Evolutionary conservation across 2,113 vertebrate species (phyloP).

Genomic region (Microcebus murinus): DNA sequence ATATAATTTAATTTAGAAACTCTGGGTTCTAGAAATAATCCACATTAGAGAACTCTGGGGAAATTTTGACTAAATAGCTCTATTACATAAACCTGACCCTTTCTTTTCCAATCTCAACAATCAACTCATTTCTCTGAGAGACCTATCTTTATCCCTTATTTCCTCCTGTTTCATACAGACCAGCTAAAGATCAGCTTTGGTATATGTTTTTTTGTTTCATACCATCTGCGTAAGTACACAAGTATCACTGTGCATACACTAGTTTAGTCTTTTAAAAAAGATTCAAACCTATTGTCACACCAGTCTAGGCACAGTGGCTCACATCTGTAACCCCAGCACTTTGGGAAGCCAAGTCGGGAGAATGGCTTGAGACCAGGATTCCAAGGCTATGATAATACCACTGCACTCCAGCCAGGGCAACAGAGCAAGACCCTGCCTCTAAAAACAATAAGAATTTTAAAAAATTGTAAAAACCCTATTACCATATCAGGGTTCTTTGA

Average conservation of each 20-base stretch:
- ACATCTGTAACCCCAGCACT: too few relatives aligned
- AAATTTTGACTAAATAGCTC: neutral
- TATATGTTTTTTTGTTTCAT: neutral
- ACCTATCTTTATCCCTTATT: neutral
- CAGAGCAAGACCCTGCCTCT: too few relatives aligned
- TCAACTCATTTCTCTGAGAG: neutral
- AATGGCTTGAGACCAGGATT: too few relatives aligned
- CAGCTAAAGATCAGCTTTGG: neutral
- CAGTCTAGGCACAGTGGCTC: too few relatives aligned
- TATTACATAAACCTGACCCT: neutral
- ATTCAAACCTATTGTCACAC: neutral
- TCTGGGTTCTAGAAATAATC: neutral
- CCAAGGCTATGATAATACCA: too few relatives aligned
- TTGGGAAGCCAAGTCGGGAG: too few relatives aligned
- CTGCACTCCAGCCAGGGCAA: too few relatives aligned
- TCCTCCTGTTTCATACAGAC: neutral
- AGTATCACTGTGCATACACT: neutral
- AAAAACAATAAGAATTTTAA: too few relatives aligned
- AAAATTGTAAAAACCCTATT: neutral
- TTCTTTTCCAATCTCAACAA: neutral
- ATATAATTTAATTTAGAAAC: neutral
- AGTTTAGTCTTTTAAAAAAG: neutral
- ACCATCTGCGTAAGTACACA: neutral
- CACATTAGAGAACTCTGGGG: neutral
- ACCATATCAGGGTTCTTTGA: neutral